These are phyloP conservation scores for Dasyprocta punctata DNA, from an alignment of 2,113 vertebrate genomes.

Conservation along the genomic window DNA sequence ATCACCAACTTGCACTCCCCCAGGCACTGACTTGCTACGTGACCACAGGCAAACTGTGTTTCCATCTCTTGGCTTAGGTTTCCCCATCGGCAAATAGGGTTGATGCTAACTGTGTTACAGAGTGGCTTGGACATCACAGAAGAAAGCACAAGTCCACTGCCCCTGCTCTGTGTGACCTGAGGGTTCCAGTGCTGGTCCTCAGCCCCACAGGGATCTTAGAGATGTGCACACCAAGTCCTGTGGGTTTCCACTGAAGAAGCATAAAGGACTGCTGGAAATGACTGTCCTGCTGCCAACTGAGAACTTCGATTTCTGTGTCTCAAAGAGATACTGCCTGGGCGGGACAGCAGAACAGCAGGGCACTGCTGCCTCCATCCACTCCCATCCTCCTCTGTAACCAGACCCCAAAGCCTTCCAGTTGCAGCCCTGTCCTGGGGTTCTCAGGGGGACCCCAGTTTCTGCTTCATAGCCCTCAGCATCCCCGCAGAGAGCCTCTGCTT, in stretches of 20 bases:
- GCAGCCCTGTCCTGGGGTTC: too few relatives aligned
- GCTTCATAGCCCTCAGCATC: not conserved
- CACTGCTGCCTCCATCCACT: not conserved
- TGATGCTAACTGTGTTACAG: not conserved
- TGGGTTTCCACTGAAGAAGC: not conserved
- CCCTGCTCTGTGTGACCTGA: rapidly evolving
- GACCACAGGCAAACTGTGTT: not conserved
- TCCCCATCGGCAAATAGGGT: not conserved
- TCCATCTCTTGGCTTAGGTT: not conserved
- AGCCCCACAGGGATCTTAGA: not conserved
- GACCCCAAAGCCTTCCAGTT: not conserved
- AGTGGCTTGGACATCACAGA: not conserved
- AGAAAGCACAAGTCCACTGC: not conserved
- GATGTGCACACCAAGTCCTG: not conserved
- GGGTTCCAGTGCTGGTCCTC: not conserved
- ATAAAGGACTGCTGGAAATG: too few relatives aligned
- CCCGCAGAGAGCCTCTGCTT: not conserved
- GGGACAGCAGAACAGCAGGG: not conserved
- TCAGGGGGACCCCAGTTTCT: not conserved
- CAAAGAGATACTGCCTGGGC: not conserved
- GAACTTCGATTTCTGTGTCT: not conserved
- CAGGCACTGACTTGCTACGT: not conserved
- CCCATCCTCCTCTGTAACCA: not conserved
- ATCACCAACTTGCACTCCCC: not conserved
- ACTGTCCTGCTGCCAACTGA: not conserved